Base-by-base conservation (phyloP, 53 echinoderm and acorn worm species). In the Holothuria scabra region DNA sequence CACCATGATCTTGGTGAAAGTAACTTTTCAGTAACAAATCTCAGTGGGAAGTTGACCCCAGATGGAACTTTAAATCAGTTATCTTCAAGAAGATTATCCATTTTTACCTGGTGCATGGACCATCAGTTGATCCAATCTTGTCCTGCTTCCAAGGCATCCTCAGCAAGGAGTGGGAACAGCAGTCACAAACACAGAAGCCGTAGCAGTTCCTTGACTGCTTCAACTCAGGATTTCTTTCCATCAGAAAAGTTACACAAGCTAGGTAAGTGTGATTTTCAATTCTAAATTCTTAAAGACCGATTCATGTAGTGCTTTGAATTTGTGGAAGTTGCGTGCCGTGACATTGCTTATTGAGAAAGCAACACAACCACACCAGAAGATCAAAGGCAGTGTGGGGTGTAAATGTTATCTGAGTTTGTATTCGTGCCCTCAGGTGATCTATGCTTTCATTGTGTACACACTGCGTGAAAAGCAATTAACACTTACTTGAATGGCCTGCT, bases 151-250 rank as follows among this genome's bases (percentile, higher is more conserved):
- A 88, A 86, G 69, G 85, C 86, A 57, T 87, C 88, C 5, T 92
- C 93, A 29, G 72, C 81, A 16, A 82, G 67, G 52, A 89, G 87
- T 6, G 79, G 82, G 60, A 49, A 48, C 80, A 65, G 87, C 49
- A 85, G 56, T 83, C 95, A 84, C 86, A 92, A 52, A 49, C 85
- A 85, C 70, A 87, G 35, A 65, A 87, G 90, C 25, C 79, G 84
- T 30, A 74, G 46, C 67, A 93, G 90, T 72, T 78, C 71, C 0
- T 64, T 60, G 75, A 85, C 81, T 29, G 84, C 90, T 29, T 74
- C 89, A 58, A 89, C 91, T 12, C 60, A 72, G 56, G 96, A 96
- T 63, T 96, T 93, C 93, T 96, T 93, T 68, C 79, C 93, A 64
- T 74, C 75, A 30, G 74, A 80, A 29, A 93, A 91, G 44, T 70